Evolutionary conservation across 2,797 vertebrate species (phyloP), one percentile per base, ranked within the genome.

Genomic region (Hydrolagus colliei): DNA sequence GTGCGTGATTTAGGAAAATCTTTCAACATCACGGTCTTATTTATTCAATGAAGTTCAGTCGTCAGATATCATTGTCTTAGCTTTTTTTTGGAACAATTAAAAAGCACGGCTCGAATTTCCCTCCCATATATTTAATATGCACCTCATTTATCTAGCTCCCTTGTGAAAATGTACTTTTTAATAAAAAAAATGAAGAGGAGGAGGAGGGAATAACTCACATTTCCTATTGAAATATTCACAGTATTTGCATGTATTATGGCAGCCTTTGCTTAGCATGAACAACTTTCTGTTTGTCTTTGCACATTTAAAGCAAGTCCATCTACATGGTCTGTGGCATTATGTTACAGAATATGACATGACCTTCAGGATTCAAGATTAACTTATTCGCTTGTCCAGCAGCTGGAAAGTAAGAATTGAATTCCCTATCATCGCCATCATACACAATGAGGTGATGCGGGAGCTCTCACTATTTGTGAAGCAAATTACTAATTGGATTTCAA

Each of bases 401-500:
- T 41, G 79, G 79, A 84, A 84, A 84, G 79, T 84, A 71, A 35
- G 32, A 84, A 84, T 84, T 84, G 63, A 84, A 84, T 84, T 84
- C 18, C 79, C 67, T 32, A 84, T 84, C 65, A 84, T 84, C 52
- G 79, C 52, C 65, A 35, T 27, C 79, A 84, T 68, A 41, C 79
- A 84, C 20, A 63, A 14, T 84, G n/a, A 84, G 67, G 79, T 71
- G 67, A 84, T 84, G 79, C 79, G 67, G n/a, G 79, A 71, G 79
- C 71, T 84, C 62, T 84, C 79, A 84, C 79, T 84, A 63, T 71
- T 84, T 84, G 79, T 84, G 79, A 84, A 84, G 79, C 65, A 84
- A 84, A 84, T 84, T 84, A 67, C 67, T 84, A 84, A 84, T 84
- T 84, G 71, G 79, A 84, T 84, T 84, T 35, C 79, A 84, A 84